Conservation (phyloP, 1,140 invertebrate species). For the Cyclargus thomasi region DNA sequence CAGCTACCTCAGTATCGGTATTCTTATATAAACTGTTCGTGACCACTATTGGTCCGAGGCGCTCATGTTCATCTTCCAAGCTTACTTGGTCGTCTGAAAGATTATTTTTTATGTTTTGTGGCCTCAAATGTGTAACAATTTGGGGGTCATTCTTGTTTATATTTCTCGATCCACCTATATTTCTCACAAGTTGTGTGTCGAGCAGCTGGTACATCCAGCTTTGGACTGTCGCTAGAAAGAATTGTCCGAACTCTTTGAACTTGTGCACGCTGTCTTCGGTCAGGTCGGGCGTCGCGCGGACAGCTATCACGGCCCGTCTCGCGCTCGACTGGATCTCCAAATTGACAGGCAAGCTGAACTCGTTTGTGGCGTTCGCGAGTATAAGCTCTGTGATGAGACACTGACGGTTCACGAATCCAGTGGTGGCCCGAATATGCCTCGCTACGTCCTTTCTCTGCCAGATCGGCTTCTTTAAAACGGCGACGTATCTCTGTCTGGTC, state of each 20-base stretch:
- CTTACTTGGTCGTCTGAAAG: neutral
- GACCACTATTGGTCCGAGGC: neutral
- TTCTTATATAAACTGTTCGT: neutral
- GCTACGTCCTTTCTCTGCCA: conserved; percentile 46
- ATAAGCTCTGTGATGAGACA: conserved; percentile 40
- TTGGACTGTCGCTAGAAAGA: conserved; percentile 36
- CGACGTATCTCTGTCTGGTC: conserved; percentile 33
- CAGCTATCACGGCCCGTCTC: conserved; percentile 33
- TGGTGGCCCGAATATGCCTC: conserved; percentile 23
- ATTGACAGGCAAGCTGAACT: neutral
- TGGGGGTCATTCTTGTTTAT: neutral
- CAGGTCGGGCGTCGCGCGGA: conserved; percentile 35
- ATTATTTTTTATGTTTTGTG: too few relatives aligned
- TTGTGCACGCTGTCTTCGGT: conserved; percentile 24
- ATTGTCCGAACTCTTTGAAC: conserved; percentile 48
- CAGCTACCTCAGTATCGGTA: neutral
- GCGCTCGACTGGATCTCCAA: neutral
- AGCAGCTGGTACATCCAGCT: conserved; percentile 29
- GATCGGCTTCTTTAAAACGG: conserved; percentile 33
- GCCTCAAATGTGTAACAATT: too few relatives aligned
- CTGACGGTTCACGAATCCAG: conserved; percentile 37
- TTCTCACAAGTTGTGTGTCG: too few relatives aligned
- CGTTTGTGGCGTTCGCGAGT: conserved; percentile 11
- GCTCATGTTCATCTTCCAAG: neutral
- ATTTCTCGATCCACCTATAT: neutral